Evolutionary conservation across 1,140 invertebrate genomes (phyloP).

Genomic region (Drosophila ananassae): DNA sequence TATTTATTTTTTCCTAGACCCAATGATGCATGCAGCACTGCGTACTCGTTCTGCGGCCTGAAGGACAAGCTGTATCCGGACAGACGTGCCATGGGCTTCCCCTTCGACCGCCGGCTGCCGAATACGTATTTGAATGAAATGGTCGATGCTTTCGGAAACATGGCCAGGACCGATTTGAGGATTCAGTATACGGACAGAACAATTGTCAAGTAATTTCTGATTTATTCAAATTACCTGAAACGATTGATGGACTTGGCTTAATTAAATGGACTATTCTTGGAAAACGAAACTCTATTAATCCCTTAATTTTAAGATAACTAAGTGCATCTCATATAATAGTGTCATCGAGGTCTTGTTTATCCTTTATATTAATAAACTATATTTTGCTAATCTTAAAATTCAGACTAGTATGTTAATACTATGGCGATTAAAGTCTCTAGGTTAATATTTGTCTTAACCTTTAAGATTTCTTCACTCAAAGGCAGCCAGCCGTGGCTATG

Average conservation of each 20-base stretch:
- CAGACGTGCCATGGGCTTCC: constrained; percentile 88
- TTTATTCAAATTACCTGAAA: no score
- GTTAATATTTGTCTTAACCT: neutral
- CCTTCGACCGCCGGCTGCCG: constrained; percentile 87
- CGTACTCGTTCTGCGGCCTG: constrained; percentile 89
- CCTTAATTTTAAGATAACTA: neutral
- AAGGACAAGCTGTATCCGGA: constrained; percentile 88
- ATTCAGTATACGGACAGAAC: constrained; percentile 80
- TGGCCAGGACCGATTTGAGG: constrained; percentile 85
- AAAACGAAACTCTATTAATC: neutral
- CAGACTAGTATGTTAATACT: neutral
- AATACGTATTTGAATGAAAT: constrained; percentile 87
- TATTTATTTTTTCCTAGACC: constrained; percentile 8
- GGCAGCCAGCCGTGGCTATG: neutral
- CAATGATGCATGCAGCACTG: constrained; percentile 86
- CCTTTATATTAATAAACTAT: neutral
- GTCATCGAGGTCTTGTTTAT: constrained; percentile 2
- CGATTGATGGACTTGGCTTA: constrained; percentile 4
- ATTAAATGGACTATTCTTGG: constrained; percentile 2
- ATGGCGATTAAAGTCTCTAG: neutral
- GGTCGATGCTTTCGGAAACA: constrained; percentile 84
- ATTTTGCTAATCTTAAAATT: neutral
- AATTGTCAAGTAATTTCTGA: constrained; percentile 41
- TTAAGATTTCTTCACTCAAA: neutral
- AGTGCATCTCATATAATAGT: neutral